Evolutionary conservation across 2,888 invertebrate species (phyloP).

Genomic region (Tinea pellionella): DNA sequence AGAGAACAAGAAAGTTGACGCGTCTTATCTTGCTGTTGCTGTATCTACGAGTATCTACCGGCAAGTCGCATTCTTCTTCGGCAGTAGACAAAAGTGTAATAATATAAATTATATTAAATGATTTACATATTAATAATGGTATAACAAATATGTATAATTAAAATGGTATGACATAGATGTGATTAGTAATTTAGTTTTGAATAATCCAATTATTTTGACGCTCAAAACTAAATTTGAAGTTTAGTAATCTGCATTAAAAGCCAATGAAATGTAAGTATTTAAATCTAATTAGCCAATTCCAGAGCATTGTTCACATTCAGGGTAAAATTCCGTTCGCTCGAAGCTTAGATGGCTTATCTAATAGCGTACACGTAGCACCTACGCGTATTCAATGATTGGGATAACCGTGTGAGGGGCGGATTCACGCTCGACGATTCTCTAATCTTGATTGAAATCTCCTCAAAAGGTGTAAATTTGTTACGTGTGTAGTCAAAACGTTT

Average conservation of each 20-base stretch:
- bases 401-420: slow-evolving; percentile 17
- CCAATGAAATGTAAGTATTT: neutral
- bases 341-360: slow-evolving; percentile 17
- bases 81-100: no score
- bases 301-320: neutral
- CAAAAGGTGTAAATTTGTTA: slow-evolving; percentile 31
- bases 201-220: no score
- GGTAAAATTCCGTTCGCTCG: neutral
- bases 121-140: no score
- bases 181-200: no score
- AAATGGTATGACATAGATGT: no score
- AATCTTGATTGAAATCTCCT: slow-evolving; percentile 35
- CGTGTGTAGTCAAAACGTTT: slow-evolving; percentile 27
- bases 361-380: slow-evolving; percentile 22
- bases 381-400: slow-evolving; percentile 23
- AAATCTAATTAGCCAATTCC: slow-evolving; percentile 1
- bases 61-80: no score
- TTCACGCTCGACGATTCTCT: slow-evolving; percentile 15
- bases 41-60: no score
- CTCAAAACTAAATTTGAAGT: no score
- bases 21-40: no score
- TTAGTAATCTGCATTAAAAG: neutral
- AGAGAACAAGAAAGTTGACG: no score
- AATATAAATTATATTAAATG: no score
- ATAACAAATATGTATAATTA: no score